Evolutionary conservation across 2,888 invertebrate species (phyloP).

Genomic region (Phymatocera aterrima): DNA sequence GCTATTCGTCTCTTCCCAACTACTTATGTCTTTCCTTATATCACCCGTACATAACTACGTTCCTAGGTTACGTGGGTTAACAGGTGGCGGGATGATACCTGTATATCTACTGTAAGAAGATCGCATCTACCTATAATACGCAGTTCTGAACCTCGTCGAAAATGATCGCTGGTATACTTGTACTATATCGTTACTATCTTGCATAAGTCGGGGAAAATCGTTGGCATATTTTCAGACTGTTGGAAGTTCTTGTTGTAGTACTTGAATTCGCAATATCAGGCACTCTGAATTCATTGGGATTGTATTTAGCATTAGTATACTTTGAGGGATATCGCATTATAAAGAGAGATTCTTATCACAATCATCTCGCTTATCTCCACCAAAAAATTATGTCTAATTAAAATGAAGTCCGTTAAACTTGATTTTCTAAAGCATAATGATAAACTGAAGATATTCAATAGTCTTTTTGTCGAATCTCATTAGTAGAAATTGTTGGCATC

Average conservation of each 20-base stretch:
- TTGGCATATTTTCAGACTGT: too few species aligned
- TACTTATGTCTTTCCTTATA: not conserved
- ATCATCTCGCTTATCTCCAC: too few species aligned
- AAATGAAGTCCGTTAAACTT: not conserved
- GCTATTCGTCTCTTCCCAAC: not conserved
- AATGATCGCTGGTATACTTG: not conserved
- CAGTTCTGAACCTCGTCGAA: conserved; percentile 27
- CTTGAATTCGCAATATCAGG: too few species aligned
- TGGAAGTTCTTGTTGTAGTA: too few species aligned
- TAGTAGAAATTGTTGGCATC: not conserved
- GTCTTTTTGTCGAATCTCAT: not conserved
- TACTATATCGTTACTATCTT: not conserved
- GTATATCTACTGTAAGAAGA: conserved; percentile 26
- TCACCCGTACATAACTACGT: too few species aligned
- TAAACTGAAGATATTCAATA: not conserved
- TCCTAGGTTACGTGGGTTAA: not conserved
- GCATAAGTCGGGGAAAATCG: not conserved
- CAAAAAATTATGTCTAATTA: not conserved
- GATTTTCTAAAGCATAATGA: not conserved
- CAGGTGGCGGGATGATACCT: conserved; percentile 26
- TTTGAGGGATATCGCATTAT: too few species aligned
- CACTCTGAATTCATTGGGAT: too few species aligned
- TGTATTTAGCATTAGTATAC: too few species aligned
- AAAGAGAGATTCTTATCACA: too few species aligned
- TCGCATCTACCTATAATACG: conserved; percentile 19